Percentiles rank a stretch among this genome's conserved stretches.
These are phyloP conservation scores for Python bivittatus DNA, from an alignment of 2,113 vertebrate genomes.

Conservation along the genomic window DNA sequence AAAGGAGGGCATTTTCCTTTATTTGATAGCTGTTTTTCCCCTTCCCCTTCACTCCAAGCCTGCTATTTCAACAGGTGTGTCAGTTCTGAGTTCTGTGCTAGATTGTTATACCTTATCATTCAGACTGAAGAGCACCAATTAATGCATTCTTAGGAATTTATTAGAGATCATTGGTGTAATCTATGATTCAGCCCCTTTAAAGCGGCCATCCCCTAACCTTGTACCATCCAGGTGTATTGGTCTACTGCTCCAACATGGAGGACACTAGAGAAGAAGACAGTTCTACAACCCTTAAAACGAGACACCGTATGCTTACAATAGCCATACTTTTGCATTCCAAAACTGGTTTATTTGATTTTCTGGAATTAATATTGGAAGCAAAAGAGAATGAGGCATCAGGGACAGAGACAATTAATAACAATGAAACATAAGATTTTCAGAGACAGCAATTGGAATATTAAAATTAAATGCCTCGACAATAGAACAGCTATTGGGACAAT, in stretches of 20 bases:
- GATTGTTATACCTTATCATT: not conserved
- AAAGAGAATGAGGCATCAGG: slow-evolving; percentile 43
- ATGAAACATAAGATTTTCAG: not conserved
- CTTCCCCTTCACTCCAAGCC: not conserved
- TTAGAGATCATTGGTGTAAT: not conserved
- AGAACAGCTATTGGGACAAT: not conserved
- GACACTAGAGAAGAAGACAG: not conserved
- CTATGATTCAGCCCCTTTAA: not conserved
- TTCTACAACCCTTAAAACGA: slow-evolving; percentile 27
- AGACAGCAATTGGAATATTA: not conserved
- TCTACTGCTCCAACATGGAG: not conserved
- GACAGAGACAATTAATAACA: slow-evolving; percentile 18
- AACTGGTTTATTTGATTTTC: slow-evolving; percentile 57
- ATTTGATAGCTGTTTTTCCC: not conserved
- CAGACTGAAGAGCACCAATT: not conserved
- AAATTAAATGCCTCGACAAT: not conserved
- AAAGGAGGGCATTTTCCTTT: not conserved
- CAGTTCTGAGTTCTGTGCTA: not conserved
- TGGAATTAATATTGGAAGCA: slow-evolving; percentile 63
- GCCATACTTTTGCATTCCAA: not conserved
- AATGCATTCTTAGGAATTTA: not conserved
- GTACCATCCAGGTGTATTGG: not conserved
- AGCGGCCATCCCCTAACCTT: not conserved
- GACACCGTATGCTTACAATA: slow-evolving; percentile 33
- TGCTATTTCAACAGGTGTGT: not conserved